Evolutionary conservation across 2,113 vertebrate genomes (phyloP).

Genomic region (Sula dactylatra): DNA sequence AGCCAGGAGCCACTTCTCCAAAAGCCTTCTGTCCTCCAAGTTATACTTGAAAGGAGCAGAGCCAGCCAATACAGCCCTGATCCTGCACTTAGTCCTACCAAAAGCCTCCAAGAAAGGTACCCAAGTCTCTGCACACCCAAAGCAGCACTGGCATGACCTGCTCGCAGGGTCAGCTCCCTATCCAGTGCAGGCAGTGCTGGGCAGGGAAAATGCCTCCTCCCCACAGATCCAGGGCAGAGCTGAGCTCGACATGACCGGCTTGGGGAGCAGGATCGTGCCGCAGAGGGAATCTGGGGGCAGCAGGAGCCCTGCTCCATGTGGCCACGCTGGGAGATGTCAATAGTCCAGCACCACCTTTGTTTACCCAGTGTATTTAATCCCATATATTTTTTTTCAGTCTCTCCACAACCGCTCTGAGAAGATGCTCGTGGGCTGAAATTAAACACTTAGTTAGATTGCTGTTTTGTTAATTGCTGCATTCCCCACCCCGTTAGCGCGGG

Average conservation of each 20-base stretch:
- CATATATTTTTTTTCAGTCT: not conserved
- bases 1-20: not conserved
- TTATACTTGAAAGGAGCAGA: not conserved
- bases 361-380: constrained; percentile 58
- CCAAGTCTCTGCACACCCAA: not conserved
- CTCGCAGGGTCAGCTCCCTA: not conserved
- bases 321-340: not conserved
- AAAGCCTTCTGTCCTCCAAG: not conserved
- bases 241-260: not conserved
- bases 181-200: not conserved
- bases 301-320: rapidly evolving
- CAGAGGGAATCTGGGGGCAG: not conserved
- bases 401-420: constrained; percentile 62
- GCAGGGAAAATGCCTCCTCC: not conserved
- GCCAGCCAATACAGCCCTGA: not conserved
- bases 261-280: rapidly evolving
- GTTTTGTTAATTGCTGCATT: constrained; percentile 73
- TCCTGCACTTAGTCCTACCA: not conserved
- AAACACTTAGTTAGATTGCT: constrained; percentile 76
- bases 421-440: constrained; percentile 72
- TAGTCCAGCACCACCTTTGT: constrained; percentile 55
- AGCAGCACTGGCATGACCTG: not conserved
- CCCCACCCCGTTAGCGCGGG: not conserved
- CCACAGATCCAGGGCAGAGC: not conserved
- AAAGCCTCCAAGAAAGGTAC: not conserved